Evolutionary conservation across 2,113 vertebrate species (phyloP).

Genomic region (Pyrgilauda ruficollis): DNA sequence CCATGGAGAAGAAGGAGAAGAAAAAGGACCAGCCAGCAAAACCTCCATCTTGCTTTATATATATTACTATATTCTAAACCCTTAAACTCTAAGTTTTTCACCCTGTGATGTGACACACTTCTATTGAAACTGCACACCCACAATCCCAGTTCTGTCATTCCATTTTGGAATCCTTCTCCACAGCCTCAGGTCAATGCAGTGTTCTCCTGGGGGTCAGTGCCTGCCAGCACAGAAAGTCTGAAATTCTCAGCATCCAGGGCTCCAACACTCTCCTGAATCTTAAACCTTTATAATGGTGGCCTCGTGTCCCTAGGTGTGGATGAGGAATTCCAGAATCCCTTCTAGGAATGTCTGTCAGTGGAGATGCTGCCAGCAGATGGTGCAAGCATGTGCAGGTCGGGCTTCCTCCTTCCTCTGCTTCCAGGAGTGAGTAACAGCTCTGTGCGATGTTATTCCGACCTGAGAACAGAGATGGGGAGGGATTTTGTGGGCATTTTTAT

Average conservation of each 20-base stretch:
- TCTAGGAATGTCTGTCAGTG: background rate
- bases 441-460: background rate
- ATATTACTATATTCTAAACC: background rate
- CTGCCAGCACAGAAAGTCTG: background rate
- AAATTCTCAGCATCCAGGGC: background rate
- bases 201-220: background rate
- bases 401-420: background rate
- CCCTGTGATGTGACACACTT: background rate
- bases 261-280: background rate
- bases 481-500: background rate
- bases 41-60: background rate
- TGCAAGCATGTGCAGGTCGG: background rate
- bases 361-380: constrained; percentile 41
- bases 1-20: background rate
- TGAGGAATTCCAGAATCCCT: background rate
- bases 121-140: background rate
- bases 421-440: background rate
- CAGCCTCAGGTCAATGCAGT: background rate
- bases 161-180: background rate
- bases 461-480: background rate
- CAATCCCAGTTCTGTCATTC: background rate
- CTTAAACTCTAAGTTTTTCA: background rate
- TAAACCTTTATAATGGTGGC: accelerated
- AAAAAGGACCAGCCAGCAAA: background rate
- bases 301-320: background rate